phyloP scores from a whole-genome alignment of 2,888 invertebrate genomes.

The Bursaphelenchus okinawaensis region DNA sequence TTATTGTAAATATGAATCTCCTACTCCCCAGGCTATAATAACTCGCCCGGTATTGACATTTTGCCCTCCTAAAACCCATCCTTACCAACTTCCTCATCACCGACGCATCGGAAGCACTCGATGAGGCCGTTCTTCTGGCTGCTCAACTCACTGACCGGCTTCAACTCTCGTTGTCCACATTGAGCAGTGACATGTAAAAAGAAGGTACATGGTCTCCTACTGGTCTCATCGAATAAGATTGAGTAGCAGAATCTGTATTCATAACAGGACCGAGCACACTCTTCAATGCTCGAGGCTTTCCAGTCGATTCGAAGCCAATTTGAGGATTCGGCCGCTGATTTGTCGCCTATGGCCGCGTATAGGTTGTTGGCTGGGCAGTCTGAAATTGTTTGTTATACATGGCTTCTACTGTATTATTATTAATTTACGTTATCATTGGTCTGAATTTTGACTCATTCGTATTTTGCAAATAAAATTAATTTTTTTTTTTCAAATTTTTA shows the following conservation, averaged over 20 bases:
- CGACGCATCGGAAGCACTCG: slow-evolving; percentile 45
- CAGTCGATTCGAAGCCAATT: slow-evolving; percentile 23
- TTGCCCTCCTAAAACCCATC: no score
- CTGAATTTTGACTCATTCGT: no score
- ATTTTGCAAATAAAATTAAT: no score
- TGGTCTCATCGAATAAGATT: slow-evolving; percentile 34
- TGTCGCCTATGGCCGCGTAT: background rate
- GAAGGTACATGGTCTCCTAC: slow-evolving; percentile 27
- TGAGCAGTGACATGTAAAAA: slow-evolving; percentile 20
- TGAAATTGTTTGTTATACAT: no score
- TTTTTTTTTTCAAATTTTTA: no score
- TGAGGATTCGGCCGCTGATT: background rate
- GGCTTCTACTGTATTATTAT: no score
- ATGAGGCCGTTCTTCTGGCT: slow-evolving; percentile 32
- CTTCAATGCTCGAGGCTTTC: slow-evolving; percentile 26
- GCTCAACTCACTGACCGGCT: slow-evolving; percentile 25
- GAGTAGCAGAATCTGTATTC: slow-evolving; percentile 52
- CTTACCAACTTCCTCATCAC: background rate
- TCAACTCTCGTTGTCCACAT: slow-evolving; percentile 25
- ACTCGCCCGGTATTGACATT: no score
- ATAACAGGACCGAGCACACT: slow-evolving; percentile 49
- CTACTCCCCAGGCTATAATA: no score
- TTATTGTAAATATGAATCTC: no score
- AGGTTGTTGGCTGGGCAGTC: background rate
- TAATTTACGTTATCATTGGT: no score